phyloP scores from a whole-genome alignment of 2,113 vertebrate species.

The Rhabdomys dilectus region DNA sequence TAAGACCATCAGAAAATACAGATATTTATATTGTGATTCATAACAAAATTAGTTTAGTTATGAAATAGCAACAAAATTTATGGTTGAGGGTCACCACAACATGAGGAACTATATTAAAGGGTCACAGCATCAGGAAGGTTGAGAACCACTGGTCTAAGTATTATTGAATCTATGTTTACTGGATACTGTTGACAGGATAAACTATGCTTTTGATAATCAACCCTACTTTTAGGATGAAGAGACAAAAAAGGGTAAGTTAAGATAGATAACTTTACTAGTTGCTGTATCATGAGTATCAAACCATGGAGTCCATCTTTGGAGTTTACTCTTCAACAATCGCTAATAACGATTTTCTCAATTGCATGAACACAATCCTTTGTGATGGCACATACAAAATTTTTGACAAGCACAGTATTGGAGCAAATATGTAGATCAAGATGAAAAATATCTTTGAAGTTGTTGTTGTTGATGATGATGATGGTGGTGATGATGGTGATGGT shows the following conservation, averaged over 20 bases:
- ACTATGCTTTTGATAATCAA: not conserved
- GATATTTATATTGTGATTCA: not conserved
- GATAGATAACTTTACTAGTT: not conserved
- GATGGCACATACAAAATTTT: not conserved
- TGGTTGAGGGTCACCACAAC: not conserved
- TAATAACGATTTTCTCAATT: conserved; percentile 28
- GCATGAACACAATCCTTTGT: not conserved
- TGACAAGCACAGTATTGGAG: not conserved
- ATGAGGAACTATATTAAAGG: not conserved
- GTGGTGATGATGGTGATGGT: too few species aligned
- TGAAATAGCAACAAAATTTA: not conserved
- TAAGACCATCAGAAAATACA: not conserved
- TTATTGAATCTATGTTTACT: not conserved
- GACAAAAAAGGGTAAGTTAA: not conserved
- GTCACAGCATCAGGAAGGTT: not conserved
- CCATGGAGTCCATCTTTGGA: not conserved
- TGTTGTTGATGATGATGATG: too few species aligned
- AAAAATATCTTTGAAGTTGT: not conserved
- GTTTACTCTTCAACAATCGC: not conserved
- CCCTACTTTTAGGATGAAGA: not conserved
- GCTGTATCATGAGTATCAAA: not conserved
- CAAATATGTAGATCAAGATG: not conserved
- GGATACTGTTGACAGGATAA: not conserved
- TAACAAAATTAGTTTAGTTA: too few species aligned
- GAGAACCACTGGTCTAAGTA: not conserved